A percentile compares a stretch with the other conserved stretches of the same genome.
Conservation (phyloP, 2,888 invertebrate species). For the Laothoe populi region DNA sequence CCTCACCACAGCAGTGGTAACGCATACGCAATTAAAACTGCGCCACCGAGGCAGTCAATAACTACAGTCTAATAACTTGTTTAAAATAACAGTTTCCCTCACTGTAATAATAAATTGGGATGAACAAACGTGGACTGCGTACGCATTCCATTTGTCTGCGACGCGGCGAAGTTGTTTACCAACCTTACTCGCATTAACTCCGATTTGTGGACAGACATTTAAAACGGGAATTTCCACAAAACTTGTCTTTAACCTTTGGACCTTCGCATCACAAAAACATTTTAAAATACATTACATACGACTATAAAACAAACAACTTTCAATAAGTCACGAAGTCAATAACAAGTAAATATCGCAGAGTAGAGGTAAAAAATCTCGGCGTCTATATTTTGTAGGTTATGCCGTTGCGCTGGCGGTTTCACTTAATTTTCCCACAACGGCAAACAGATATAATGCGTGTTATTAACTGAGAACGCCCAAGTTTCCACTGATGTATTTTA, state of each 20-base stretch:
- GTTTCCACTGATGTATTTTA: slow-evolving; percentile 17
- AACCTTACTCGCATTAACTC: too few relatives aligned
- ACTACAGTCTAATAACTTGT: too few relatives aligned
- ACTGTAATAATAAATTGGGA: not conserved
- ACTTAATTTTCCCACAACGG: slow-evolving; percentile 24
- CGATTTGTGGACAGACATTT: too few relatives aligned
- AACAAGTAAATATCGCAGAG: slow-evolving; percentile 7
- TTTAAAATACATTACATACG: not conserved
- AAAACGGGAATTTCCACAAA: not conserved
- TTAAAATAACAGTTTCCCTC: too few relatives aligned
- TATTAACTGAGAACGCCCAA: slow-evolving; percentile 21
- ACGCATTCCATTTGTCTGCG: too few relatives aligned
- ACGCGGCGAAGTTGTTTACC: too few relatives aligned
- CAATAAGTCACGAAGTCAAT: slow-evolving; percentile 20
- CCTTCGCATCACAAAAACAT: not conserved
- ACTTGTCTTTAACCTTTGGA: not conserved
- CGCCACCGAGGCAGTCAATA: too few relatives aligned
- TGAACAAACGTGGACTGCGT: not conserved
- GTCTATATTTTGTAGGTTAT: slow-evolving; percentile 10
- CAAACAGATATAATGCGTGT: slow-evolving; percentile 19
- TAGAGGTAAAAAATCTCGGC: slow-evolving; percentile 10
- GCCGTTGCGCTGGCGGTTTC: slow-evolving; percentile 7
- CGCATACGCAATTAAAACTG: too few relatives aligned
- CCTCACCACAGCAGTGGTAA: too few relatives aligned
- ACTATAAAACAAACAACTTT: slow-evolving; percentile 15